Evolutionary conservation across 2,888 invertebrate genomes (phyloP).

Genomic region (Pyrrhosoma nymphula): DNA sequence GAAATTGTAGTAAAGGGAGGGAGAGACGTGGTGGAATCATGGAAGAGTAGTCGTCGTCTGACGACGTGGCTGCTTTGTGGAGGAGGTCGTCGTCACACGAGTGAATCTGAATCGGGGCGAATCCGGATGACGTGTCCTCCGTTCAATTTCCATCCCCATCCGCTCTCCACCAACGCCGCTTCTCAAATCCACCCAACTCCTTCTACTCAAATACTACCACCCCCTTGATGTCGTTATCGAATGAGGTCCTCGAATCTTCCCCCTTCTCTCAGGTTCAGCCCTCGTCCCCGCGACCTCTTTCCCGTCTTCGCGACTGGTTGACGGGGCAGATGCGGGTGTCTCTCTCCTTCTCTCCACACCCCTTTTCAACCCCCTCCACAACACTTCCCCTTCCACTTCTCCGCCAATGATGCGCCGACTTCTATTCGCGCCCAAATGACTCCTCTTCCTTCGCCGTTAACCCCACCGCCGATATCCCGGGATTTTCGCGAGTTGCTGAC

Average conservation of each 20-base stretch:
- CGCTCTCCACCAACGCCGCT: neutral
- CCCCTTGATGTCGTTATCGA: constrained; percentile 12
- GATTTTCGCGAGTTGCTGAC: neutral
- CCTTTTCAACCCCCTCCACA: neutral
- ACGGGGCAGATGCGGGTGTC: neutral
- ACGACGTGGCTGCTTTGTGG: neutral
- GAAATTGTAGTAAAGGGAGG: no score
- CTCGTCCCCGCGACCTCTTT: neutral
- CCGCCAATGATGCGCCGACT: neutral
- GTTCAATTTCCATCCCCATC: constrained; percentile 15
- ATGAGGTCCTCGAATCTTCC: neutral
- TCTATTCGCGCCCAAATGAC: neutral
- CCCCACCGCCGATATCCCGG: neutral
- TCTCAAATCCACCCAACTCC: neutral
- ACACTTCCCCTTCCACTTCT: neutral
- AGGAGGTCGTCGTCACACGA: constrained; percentile 13
- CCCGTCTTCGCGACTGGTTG: neutral
- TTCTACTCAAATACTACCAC: neutral
- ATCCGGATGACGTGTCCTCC: constrained; percentile 28
- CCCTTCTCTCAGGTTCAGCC: neutral
- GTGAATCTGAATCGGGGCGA: constrained; percentile 9
- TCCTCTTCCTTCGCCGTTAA: neutral
- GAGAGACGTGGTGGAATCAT: neutral
- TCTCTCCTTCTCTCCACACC: neutral
- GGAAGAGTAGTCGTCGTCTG: no score